Conservation (phyloP, 2,888 invertebrate species). For the Caenorhabditis becei region DNA sequence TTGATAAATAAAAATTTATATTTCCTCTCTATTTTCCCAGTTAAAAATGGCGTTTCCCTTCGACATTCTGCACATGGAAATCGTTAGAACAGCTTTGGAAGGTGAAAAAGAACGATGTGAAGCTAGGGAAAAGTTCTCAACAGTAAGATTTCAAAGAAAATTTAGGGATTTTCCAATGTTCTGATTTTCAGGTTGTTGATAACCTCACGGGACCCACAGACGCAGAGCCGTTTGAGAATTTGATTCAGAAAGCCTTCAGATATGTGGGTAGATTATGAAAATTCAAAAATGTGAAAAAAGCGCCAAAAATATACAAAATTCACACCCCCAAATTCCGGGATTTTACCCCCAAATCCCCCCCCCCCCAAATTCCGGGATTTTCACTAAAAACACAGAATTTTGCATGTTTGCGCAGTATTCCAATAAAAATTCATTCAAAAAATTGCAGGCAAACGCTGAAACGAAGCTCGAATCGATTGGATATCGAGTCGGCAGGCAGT, state of each 20-base stretch:
- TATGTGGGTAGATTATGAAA: constrained; percentile 57
- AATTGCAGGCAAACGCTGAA: constrained; percentile 77
- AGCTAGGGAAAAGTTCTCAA: constrained; percentile 64
- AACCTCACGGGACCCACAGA: constrained; percentile 53
- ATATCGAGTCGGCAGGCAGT: constrained; percentile 84
- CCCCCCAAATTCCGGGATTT: neutral
- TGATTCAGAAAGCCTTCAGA: constrained; percentile 70
- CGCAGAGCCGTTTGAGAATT: constrained; percentile 59
- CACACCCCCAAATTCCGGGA: neutral
- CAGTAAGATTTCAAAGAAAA: constrained; percentile 36
- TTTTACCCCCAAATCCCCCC: too few species aligned
- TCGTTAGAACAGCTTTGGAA: constrained; percentile 74
- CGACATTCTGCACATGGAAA: constrained; percentile 77
- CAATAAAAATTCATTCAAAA: too few species aligned
- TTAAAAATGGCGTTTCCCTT: constrained; percentile 73
- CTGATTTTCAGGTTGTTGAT: constrained; percentile 55
- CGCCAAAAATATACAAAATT: constrained; percentile 4
- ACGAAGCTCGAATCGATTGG: constrained; percentile 84
- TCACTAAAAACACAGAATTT: too few species aligned
- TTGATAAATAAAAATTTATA: neutral
- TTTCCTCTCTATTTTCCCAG: constrained; percentile 2
- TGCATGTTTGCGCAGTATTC: too few species aligned
- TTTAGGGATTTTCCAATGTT: neutral
- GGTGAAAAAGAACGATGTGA: constrained; percentile 61
- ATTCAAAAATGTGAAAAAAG: constrained; percentile 10